Percentiles rank a stretch among this genome's conserved stretches.
These are phyloP conservation scores for Melanostigma gelatinosum DNA, from an alignment of 2,113 vertebrate genomes.

Conservation along the genomic window DNA sequence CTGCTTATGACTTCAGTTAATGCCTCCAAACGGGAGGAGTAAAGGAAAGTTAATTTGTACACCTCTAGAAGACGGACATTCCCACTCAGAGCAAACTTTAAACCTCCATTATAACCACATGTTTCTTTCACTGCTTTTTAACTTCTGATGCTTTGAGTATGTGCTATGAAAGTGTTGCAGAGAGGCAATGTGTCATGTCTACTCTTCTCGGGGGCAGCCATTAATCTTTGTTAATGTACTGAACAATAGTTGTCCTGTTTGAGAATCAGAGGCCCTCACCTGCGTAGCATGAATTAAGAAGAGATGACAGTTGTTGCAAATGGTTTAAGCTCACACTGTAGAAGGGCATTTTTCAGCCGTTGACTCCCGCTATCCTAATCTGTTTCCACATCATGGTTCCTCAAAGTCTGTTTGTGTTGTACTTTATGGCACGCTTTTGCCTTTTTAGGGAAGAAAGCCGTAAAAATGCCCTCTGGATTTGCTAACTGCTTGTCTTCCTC, in stretches of 20 bases:
- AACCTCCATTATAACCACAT: background rate
- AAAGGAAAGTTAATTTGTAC: too few species aligned
- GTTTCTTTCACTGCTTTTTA: background rate
- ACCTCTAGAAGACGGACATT: background rate
- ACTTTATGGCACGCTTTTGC: conserved; percentile 2
- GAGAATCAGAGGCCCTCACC: conserved; percentile 26
- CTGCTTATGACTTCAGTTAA: background rate
- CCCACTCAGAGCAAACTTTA: background rate
- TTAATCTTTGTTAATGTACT: conserved; percentile 32
- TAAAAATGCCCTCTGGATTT: conserved; percentile 6
- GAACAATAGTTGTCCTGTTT: conserved; percentile 42
- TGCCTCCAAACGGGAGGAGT: background rate
- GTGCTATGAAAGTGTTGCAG: background rate
- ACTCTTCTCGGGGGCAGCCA: conserved; percentile 2
- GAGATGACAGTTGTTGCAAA: conserved; percentile 27
- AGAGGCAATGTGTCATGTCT: background rate
- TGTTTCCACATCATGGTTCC: conserved; percentile 9
- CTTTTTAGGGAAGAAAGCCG: conserved; percentile 13
- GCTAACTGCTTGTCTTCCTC: conserved; percentile 31
- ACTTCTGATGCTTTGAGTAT: background rate
- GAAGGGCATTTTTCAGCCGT: background rate
- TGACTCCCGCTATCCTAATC: conserved; percentile 15
- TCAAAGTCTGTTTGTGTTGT: conserved; percentile 16
- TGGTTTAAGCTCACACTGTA: conserved; percentile 13
- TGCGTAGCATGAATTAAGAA: conserved; percentile 29